phyloP scores from a whole-genome alignment of 2,888 invertebrate species.

The Unio pictorum region DNA sequence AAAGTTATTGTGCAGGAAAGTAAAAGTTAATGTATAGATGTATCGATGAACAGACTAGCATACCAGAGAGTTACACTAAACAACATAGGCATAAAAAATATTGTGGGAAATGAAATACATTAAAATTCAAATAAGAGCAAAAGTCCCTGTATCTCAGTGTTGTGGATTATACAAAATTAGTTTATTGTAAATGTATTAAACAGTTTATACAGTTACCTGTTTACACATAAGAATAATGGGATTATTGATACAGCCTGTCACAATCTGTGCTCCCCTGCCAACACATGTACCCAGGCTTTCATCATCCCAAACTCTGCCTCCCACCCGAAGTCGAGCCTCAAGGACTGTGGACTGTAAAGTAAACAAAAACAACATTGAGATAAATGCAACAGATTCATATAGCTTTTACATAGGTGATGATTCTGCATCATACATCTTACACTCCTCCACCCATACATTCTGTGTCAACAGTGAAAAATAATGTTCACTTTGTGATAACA shows the following conservation, averaged over 20 bases:
- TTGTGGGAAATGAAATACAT: no score
- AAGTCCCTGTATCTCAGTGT: no score
- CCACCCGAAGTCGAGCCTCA: slow-evolving; percentile 71
- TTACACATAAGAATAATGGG: slow-evolving; percentile 72
- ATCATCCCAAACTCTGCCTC: slow-evolving; percentile 72
- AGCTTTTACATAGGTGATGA: background rate
- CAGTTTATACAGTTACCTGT: slow-evolving; percentile 65
- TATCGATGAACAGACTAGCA: no score
- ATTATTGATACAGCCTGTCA: slow-evolving; percentile 74
- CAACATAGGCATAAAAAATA: no score
- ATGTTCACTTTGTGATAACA: no score
- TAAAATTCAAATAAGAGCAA: no score
- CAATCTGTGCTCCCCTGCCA: slow-evolving; percentile 72
- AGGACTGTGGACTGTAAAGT: slow-evolving; percentile 69
- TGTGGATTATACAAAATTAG: no score
- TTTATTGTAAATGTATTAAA: background rate
- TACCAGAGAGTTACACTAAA: no score
- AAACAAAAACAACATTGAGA: background rate
- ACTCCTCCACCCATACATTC: background rate
- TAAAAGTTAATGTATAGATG: no score
- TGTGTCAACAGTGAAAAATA: no score
- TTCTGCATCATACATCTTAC: background rate
- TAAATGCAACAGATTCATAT: background rate
- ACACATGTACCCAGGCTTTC: slow-evolving; percentile 61
- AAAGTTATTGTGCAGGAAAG: no score